phyloP scores from a whole-genome alignment of 1,140 invertebrate genomes.

The Trichonephila inaurata region DNA sequence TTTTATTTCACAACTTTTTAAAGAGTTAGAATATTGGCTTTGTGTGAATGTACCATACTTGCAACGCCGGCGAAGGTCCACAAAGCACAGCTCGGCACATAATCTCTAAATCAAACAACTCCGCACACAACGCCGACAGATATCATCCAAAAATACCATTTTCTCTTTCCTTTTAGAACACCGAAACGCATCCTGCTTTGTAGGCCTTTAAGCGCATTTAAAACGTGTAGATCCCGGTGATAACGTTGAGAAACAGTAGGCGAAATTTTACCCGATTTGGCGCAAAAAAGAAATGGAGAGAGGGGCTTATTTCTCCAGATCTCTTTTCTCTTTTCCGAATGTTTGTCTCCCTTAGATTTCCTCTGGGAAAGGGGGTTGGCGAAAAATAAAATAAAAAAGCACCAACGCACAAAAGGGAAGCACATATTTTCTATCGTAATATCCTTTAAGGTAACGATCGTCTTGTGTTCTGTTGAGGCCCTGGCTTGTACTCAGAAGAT shows the following conservation, averaged over 20 bases:
- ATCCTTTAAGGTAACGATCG: slow-evolving; percentile 19
- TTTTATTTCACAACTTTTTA: no score
- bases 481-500: neutral
- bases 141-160: neutral
- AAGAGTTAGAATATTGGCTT: no score
- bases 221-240: slow-evolving; percentile 20
- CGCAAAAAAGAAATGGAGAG: neutral
- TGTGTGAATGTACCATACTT: no score
- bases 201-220: slow-evolving; percentile 30
- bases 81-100: neutral
- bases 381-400: slow-evolving; percentile 7
- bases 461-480: neutral
- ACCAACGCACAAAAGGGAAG: neutral
- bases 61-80: no score
- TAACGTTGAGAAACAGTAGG: slow-evolving; percentile 32
- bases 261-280: slow-evolving; percentile 38
- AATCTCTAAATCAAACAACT: neutral
- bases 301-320: neutral
- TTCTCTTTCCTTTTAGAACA: neutral
- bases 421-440: slow-evolving; percentile 29
- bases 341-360: slow-evolving; percentile 30
- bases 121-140: neutral
- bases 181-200: neutral
- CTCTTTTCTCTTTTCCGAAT: neutral
- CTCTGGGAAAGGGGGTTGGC: neutral